Evolutionary conservation across 2,797 vertebrate genomes (phyloP).

Genomic region (Aeoliscus strigatus): DNA sequence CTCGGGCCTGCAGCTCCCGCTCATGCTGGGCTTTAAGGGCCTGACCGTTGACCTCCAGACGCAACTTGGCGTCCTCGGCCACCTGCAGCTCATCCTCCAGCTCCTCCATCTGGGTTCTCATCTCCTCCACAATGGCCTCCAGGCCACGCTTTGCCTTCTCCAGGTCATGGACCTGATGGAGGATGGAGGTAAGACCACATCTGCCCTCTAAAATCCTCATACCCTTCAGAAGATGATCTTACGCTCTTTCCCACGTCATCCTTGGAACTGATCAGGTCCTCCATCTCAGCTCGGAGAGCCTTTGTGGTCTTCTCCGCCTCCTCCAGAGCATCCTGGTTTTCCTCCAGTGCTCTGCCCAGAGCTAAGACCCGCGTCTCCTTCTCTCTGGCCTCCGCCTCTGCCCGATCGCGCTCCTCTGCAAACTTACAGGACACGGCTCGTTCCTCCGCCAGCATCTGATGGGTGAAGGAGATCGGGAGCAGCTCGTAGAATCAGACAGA

Average conservation of each 20-base stretch:
- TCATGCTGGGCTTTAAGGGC: conserved; percentile 90
- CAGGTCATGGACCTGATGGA: conserved; percentile 86
- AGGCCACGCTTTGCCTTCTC: conserved; percentile 91
- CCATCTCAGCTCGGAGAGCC: conserved; percentile 87
- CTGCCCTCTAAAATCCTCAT: no score
- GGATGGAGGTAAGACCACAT: neutral
- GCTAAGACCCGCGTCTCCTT: conserved; percentile 91
- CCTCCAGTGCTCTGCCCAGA: conserved; percentile 84
- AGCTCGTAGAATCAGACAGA: no score
- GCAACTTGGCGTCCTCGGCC: conserved; percentile 91
- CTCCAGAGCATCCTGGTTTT: conserved; percentile 83
- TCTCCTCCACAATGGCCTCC: conserved; percentile 91
- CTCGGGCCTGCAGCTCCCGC: conserved; percentile 85
- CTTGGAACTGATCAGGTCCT: conserved; percentile 96
- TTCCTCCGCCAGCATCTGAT: conserved; percentile 92
- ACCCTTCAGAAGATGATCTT: conserved; percentile 46
- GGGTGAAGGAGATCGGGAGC: neutral
- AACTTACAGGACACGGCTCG: conserved; percentile 87
- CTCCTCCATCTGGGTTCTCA: conserved; percentile 92
- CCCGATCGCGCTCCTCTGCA: conserved; percentile 90
- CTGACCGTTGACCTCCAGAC: conserved; percentile 93
- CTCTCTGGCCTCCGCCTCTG: conserved; percentile 89
- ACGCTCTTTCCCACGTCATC: conserved; percentile 95
- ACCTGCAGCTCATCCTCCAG: conserved; percentile 95
- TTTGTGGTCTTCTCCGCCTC: conserved; percentile 88